Conservation (phyloP, 2,113 vertebrate species). For the Rhynchomys soricoides region DNA sequence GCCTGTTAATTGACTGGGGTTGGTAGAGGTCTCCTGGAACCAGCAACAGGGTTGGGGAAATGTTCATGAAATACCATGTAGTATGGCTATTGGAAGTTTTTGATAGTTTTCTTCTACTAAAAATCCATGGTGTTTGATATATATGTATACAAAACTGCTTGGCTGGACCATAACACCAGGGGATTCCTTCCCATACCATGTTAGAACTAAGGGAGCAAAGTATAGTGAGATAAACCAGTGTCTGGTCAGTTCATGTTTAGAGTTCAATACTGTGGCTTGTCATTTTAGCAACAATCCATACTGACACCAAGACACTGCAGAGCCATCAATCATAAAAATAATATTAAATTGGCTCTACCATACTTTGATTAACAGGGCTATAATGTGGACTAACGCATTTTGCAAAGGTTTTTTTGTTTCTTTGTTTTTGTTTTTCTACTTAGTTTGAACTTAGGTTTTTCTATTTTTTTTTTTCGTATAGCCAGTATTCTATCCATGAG, state of each 20-base stretch:
- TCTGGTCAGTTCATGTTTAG: conserved; percentile 60
- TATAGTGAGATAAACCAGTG: conserved; percentile 61
- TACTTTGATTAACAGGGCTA: conserved; percentile 69
- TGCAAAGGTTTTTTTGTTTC: conserved; percentile 68
- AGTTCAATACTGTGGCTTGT: conserved; percentile 65
- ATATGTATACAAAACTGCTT: not conserved
- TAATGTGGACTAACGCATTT: conserved; percentile 68
- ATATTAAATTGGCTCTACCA: conserved; percentile 67
- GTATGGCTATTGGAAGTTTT: not conserved
- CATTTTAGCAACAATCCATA: conserved; percentile 61
- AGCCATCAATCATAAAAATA: conserved; percentile 71
- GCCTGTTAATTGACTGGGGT: not conserved
- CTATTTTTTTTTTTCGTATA: conserved; percentile 44
- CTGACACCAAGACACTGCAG: conserved; percentile 7
- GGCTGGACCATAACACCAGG: not conserved
- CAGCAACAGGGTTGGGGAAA: not conserved
- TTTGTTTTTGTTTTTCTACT: not conserved
- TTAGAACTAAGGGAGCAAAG: conserved; percentile 46
- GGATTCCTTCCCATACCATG: not conserved
- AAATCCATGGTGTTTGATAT: not conserved
- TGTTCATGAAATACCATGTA: not conserved
- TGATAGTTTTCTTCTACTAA: not conserved
- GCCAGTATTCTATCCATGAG: conserved; percentile 3
- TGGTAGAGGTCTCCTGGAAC: not conserved
- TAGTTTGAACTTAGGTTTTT: conserved; percentile 54